Conservation (phyloP, 2,797 vertebrate genomes). For the Tachyglossus aculeatus region DNA sequence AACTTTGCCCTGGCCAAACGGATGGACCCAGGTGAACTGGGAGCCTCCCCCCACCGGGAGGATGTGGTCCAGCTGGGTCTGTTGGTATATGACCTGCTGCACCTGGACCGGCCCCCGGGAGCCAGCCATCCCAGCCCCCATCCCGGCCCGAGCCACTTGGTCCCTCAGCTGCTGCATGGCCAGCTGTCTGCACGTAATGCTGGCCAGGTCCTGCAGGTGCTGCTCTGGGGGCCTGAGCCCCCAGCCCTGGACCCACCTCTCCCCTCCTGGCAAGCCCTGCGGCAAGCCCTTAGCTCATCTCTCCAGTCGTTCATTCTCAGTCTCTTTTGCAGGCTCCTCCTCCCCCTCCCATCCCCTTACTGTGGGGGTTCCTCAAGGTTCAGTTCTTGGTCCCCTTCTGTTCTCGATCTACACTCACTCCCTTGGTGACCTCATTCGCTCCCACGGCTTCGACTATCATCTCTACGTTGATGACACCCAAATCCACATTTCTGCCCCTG, state of each 20-base stretch:
- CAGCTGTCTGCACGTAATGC: conserved; percentile 31
- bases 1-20: conserved; percentile 50
- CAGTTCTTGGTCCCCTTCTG: too few relatives aligned
- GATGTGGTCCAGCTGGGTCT: conserved; percentile 69
- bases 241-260: conserved; percentile 47
- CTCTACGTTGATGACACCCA: too few relatives aligned
- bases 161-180: conserved; percentile 60
- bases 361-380: too few relatives aligned
- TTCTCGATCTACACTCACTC: too few relatives aligned
- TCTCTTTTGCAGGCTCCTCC: too few relatives aligned
- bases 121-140: conserved; percentile 38
- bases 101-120: conserved; percentile 39
- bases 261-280: conserved; percentile 77
- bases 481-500: too few relatives aligned
- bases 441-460: too few relatives aligned
- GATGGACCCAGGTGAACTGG: background rate
- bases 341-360: too few relatives aligned
- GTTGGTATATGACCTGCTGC: conserved; percentile 74
- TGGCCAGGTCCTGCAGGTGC: conserved; percentile 75
- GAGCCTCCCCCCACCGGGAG: background rate
- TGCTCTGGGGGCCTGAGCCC: conserved; percentile 82
- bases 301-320: too few relatives aligned
- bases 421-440: too few relatives aligned
- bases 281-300: too few relatives aligned
- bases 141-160: conserved; percentile 74